Conservation (phyloP, 2,888 invertebrate species). For the Micoletzkya japonica region DNA sequence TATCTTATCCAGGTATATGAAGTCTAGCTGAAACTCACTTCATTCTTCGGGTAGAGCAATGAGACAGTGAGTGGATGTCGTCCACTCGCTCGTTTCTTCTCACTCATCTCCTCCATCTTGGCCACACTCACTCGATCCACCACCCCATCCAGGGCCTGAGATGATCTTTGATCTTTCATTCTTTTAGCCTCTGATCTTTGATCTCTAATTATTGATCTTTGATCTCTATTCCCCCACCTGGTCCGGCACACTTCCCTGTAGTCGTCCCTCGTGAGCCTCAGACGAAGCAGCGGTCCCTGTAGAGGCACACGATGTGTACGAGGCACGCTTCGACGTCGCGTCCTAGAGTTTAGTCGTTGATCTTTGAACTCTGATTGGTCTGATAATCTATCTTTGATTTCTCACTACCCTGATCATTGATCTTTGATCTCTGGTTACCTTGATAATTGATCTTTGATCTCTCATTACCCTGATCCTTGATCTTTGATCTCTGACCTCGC, state of each 20-base stretch:
- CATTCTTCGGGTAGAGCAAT: slow-evolving; percentile 38
- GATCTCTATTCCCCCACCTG: neutral
- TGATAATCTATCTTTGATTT: too few species aligned
- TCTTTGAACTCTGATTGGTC: too few species aligned
- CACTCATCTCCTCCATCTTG: slow-evolving; percentile 36
- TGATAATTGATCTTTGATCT: too few species aligned
- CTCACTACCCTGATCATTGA: too few species aligned
- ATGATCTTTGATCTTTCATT: neutral
- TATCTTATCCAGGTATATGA: too few species aligned
- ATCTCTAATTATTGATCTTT: neutral
- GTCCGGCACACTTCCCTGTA: slow-evolving; percentile 15
- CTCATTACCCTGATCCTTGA: too few species aligned
- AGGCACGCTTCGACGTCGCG: slow-evolving; percentile 33
- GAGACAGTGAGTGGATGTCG: slow-evolving; percentile 35
- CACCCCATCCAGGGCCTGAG: slow-evolving; percentile 30
- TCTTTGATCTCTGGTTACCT: too few species aligned
- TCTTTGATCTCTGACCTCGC: too few species aligned
- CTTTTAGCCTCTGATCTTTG: neutral
- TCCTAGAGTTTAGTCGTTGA: too few species aligned
- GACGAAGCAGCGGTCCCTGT: slow-evolving; percentile 29
- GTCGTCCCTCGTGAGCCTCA: slow-evolving; percentile 10
- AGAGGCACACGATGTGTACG: slow-evolving; percentile 33
- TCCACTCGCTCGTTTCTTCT: slow-evolving; percentile 27
- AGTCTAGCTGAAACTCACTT: too few species aligned
- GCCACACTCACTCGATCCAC: slow-evolving; percentile 28